phyloP scores from a whole-genome alignment of 2,888 invertebrate genomes.

The Endotricha flammealis region DNA sequence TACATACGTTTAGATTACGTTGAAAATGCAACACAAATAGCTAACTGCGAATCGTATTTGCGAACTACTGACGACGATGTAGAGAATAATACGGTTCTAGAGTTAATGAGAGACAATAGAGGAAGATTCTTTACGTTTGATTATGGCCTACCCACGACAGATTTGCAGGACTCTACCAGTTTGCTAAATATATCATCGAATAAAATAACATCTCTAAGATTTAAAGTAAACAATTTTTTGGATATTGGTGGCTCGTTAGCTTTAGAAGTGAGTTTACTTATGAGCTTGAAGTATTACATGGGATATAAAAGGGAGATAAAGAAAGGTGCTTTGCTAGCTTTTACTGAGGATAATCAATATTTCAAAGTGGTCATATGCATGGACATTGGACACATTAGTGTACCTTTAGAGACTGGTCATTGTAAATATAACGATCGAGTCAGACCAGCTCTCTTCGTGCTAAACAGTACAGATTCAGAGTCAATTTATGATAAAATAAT shows the following conservation, averaged over 20 bases:
- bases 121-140: conserved; percentile 87
- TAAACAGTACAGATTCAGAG: conserved; percentile 81
- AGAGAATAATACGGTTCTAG: conserved; percentile 43
- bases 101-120: conserved; percentile 78
- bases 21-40: conserved; percentile 40
- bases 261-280: conserved; percentile 83
- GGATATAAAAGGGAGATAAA: conserved; percentile 53
- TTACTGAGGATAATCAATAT: conserved; percentile 67
- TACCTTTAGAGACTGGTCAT: conserved; percentile 80
- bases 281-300: conserved; percentile 73
- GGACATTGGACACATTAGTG: conserved; percentile 75
- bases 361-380: conserved; percentile 80
- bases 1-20: conserved; percentile 58
- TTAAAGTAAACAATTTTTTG: conserved; percentile 81
- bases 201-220: conserved; percentile 81
- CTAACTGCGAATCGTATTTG: conserved; percentile 54
- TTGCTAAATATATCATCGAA: conserved; percentile 83
- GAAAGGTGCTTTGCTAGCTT: conserved; percentile 49
- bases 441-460: conserved; percentile 77
- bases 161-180: conserved; percentile 80
- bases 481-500: conserved; percentile 80
- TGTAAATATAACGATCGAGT: conserved; percentile 76
- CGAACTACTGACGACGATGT: conserved; percentile 39
- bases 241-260: conserved; percentile 90
- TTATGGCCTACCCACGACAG: conserved; percentile 82